phyloP scores from a whole-genome alignment of 2,113 vertebrate genomes.

The Festucalex cinctus region DNA sequence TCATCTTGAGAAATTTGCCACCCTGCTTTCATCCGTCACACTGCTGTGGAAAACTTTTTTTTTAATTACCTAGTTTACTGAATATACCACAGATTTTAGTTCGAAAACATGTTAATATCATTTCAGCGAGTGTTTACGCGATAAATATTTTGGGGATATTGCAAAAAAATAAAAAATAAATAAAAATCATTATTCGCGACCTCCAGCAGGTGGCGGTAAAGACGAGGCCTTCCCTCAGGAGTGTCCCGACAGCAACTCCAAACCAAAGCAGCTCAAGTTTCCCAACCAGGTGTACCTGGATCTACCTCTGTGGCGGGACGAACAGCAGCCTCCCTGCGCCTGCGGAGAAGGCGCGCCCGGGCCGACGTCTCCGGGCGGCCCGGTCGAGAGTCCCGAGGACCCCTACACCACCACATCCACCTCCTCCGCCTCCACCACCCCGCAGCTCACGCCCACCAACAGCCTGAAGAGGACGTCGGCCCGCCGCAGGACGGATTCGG shows the following conservation, averaged over 20 bases:
- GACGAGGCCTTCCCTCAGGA: slow-evolving; percentile 74
- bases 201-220: slow-evolving; percentile 62
- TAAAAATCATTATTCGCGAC: not conserved
- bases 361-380: slow-evolving; percentile 29
- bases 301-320: slow-evolving; percentile 89
- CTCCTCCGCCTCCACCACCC: slow-evolving; percentile 78
- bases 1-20: too few relatives aligned
- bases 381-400: slow-evolving; percentile 75
- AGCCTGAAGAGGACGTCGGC: slow-evolving; percentile 73
- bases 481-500: slow-evolving; percentile 78
- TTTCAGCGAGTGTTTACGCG: too few relatives aligned
- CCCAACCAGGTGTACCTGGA: slow-evolving; percentile 84
- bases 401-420: slow-evolving; percentile 70
- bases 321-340: slow-evolving; percentile 68
- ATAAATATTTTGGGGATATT: not conserved
- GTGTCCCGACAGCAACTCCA: slow-evolving; percentile 74
- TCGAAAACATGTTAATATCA: too few relatives aligned
- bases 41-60: too few relatives aligned
- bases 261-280: slow-evolving; percentile 88
- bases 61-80: too few relatives aligned
- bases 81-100: too few relatives aligned
- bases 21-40: too few relatives aligned
- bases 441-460: slow-evolving; percentile 82
- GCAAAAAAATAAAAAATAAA: not conserved
- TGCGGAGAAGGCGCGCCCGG: slow-evolving; percentile 54